phyloP scores from a whole-genome alignment of 2,888 invertebrate species.

The Orthosia incerta region DNA sequence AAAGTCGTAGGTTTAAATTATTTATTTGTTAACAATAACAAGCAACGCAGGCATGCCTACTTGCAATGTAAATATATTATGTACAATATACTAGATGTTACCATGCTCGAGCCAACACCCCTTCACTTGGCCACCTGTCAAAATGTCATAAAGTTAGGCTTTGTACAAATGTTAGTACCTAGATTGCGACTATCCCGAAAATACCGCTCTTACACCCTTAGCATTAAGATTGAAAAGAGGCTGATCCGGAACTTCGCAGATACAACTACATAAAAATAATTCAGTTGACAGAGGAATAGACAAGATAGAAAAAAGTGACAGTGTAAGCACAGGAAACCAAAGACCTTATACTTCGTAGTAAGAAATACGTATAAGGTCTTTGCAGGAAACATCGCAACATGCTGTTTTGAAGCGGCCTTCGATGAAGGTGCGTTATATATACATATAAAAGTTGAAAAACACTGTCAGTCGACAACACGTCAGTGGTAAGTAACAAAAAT shows the following conservation, averaged over 20 bases:
- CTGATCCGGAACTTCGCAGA: neutral
- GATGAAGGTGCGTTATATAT: too few relatives aligned
- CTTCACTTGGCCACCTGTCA: constrained; percentile 58
- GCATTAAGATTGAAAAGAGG: neutral
- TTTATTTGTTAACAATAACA: constrained; percentile 57
- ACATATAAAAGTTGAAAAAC: neutral
- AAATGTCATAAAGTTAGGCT: constrained; percentile 42
- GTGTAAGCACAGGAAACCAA: constrained; percentile 39
- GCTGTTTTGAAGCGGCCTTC: too few relatives aligned
- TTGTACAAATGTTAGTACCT: constrained; percentile 19
- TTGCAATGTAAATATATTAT: constrained; percentile 41
- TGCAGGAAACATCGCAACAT: constrained; percentile 1
- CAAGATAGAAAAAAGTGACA: constrained; percentile 19
- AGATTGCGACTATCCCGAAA: neutral
- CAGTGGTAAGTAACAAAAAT: too few relatives aligned
- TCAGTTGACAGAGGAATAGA: neutral
- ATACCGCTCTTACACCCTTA: neutral
- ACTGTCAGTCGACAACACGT: too few relatives aligned
- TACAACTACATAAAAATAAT: neutral
- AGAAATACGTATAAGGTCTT: too few relatives aligned
- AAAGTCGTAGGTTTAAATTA: constrained; percentile 43
- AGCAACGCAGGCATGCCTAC: constrained; percentile 52
- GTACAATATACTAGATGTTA: constrained; percentile 50
- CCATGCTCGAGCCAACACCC: constrained; percentile 57
- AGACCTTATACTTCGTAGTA: too few relatives aligned